Evolutionary conservation across 1,140 invertebrate genomes (phyloP).

Genomic region (Brachionus rotundiformis): DNA sequence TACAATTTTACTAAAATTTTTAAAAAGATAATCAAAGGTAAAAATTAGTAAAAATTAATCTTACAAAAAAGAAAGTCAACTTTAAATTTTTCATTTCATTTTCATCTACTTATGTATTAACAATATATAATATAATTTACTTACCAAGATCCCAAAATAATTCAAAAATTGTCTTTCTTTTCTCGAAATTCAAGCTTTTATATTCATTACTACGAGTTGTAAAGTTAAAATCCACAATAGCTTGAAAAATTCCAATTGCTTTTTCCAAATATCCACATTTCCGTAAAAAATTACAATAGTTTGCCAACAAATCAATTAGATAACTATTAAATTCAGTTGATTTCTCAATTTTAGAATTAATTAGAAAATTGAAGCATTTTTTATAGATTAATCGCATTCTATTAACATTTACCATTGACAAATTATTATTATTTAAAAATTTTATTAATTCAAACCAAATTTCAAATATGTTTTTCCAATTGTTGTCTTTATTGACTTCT

Average conservation of each 20-base stretch:
- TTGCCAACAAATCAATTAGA: background rate
- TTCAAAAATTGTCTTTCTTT: background rate
- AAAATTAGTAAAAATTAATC: too few relatives aligned
- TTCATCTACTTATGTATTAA: too few relatives aligned
- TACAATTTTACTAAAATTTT: too few relatives aligned
- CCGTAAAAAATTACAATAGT: constrained; percentile 19
- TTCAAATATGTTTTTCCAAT: constrained; percentile 11
- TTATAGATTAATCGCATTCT: background rate
- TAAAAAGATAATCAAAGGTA: too few relatives aligned
- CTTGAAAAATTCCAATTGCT: constrained; percentile 32
- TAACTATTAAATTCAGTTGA: background rate
- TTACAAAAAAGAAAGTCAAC: background rate
- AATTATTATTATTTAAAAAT: constrained; percentile 6
- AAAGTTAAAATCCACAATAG: constrained; percentile 40
- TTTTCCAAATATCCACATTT: constrained; percentile 42
- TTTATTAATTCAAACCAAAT: constrained; percentile 37
- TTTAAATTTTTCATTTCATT: background rate
- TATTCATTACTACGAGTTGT: background rate
- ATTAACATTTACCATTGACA: background rate
- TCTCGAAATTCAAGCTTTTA: background rate
- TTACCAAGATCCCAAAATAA: constrained; percentile 34
- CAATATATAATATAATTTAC: background rate
- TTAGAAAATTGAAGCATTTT: constrained; percentile 40
- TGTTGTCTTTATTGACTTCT: constrained; percentile 1
- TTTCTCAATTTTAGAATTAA: background rate